Conservation (phyloP, 2,113 vertebrate species). For the Piprites chloris region DNA sequence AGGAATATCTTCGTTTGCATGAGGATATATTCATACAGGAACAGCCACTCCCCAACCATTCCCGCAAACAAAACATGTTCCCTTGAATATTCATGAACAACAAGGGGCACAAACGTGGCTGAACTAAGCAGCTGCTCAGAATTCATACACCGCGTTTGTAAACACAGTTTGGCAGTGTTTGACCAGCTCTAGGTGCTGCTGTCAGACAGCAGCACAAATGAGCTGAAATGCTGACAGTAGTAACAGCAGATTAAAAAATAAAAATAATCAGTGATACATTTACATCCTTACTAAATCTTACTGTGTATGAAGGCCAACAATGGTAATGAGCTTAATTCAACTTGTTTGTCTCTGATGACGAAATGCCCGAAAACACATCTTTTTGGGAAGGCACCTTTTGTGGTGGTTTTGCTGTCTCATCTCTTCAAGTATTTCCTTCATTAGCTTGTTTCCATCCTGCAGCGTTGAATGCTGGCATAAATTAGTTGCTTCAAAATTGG, state of each 20-base stretch:
- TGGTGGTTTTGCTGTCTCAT: neutral
- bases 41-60: slow-evolving; percentile 34
- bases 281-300: neutral
- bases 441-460: neutral
- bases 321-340: neutral
- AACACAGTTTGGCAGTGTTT: neutral
- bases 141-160: neutral
- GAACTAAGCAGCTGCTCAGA: slow-evolving; percentile 51
- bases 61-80: slow-evolving; percentile 39
- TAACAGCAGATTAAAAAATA: neutral
- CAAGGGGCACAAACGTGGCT: neutral
- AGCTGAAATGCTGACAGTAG: neutral
- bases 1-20: slow-evolving; percentile 23
- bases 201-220: neutral
- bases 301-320: neutral
- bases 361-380: neutral
- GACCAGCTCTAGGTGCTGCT: slow-evolving; percentile 17
- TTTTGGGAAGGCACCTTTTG: neutral
- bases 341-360: neutral
- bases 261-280: neutral
- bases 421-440: neutral
- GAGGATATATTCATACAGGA: slow-evolving; percentile 6
- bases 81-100: slow-evolving; percentile 58
- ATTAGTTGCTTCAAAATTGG: neutral
- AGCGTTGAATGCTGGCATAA: neutral